Percentiles rank a stretch among this genome's conserved stretches.
phyloP scores from a whole-genome alignment of 2,888 invertebrate genomes.

The Oconnorella tubifera region DNA sequence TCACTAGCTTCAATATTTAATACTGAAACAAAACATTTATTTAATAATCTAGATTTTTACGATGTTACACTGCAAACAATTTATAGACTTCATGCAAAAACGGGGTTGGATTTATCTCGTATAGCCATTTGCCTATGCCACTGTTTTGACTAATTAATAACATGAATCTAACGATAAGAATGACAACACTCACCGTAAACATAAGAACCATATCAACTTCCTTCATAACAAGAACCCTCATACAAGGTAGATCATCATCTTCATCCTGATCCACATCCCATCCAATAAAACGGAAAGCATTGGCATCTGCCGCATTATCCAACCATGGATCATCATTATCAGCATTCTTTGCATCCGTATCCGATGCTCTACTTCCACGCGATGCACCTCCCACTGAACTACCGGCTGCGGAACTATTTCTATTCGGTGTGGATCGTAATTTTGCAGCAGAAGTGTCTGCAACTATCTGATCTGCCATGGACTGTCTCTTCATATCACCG shows the following conservation, averaged over 20 bases:
- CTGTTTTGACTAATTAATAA: too few species aligned
- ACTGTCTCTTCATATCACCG: too few species aligned
- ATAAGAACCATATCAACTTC: conserved; percentile 23
- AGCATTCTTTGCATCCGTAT: not conserved
- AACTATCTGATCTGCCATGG: not conserved
- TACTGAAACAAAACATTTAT: too few species aligned
- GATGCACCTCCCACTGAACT: not conserved
- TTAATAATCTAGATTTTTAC: too few species aligned
- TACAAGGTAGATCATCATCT: conserved; percentile 1
- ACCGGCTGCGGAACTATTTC: not conserved
- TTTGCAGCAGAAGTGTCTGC: not conserved
- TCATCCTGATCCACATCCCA: conserved; percentile 21
- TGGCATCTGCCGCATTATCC: conserved; percentile 9
- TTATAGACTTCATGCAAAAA: too few species aligned
- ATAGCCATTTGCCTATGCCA: too few species aligned
- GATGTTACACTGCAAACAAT: too few species aligned
- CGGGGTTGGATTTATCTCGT: too few species aligned
- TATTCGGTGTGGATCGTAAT: not conserved
- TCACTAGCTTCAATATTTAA: too few species aligned
- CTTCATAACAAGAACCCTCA: conserved; percentile 20
- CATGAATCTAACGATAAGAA: too few species aligned
- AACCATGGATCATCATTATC: conserved; percentile 11
- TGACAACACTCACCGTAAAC: conserved; percentile 20
- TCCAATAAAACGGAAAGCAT: conserved; percentile 17
- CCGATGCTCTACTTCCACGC: not conserved